Evolutionary conservation across 2,888 invertebrate genomes (phyloP).

Genomic region (Abrostola tripartita): DNA sequence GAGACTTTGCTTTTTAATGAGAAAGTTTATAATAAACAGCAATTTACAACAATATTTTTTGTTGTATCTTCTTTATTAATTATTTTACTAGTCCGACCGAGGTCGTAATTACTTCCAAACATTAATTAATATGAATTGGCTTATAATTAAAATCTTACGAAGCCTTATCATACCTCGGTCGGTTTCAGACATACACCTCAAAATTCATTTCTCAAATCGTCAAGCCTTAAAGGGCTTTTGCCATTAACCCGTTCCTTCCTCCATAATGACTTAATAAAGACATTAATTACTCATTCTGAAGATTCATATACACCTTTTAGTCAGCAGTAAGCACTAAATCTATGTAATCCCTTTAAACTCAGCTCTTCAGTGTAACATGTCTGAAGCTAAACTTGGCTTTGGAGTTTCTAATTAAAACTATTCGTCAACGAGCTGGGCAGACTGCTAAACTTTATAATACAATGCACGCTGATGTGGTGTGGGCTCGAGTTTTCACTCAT

Average conservation of each 20-base stretch:
- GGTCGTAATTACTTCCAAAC: background rate
- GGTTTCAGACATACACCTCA: slow-evolving; percentile 17
- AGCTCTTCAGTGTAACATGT: slow-evolving; percentile 36
- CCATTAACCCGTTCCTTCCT: slow-evolving; percentile 19
- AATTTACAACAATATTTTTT: background rate
- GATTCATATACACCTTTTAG: slow-evolving; percentile 12
- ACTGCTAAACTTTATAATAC: slow-evolving; percentile 26
- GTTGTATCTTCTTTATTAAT: no score
- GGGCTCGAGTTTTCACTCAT: slow-evolving; percentile 10
- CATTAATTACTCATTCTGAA: slow-evolving; percentile 33
- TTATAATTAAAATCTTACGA: background rate
- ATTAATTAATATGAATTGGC: background rate
- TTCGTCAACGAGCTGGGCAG: slow-evolving; percentile 35
- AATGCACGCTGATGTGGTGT: slow-evolving; percentile 26
- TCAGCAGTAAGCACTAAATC: slow-evolving; percentile 7
- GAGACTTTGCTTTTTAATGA: no score
- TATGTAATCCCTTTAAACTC: slow-evolving; percentile 16
- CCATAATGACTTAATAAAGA: slow-evolving; percentile 38
- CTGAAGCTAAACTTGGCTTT: slow-evolving; percentile 31
- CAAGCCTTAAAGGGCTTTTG: slow-evolving; percentile 16
- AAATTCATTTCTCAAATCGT: slow-evolving; percentile 34
- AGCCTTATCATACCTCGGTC: background rate
- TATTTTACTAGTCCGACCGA: no score
- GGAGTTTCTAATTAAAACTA: slow-evolving; percentile 59
- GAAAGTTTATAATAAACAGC: no score